These are phyloP conservation scores for Streblospio benedicti DNA, from an alignment of 1,140 invertebrate genomes.

Conservation along the genomic window DNA sequence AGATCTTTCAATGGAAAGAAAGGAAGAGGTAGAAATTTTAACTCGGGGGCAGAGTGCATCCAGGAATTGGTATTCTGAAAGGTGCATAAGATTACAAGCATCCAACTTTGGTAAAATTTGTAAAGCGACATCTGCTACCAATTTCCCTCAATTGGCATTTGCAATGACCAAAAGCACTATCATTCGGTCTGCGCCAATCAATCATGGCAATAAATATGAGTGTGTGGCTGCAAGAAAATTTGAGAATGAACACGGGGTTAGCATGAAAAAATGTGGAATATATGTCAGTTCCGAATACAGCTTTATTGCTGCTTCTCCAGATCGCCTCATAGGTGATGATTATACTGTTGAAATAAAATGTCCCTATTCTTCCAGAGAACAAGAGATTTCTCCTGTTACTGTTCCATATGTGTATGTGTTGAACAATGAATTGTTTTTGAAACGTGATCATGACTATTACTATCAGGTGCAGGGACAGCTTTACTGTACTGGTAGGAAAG, in stretches of 20 bases:
- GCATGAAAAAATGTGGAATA: constrained; percentile 16
- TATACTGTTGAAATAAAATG: constrained; percentile 19
- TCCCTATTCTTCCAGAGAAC: constrained; percentile 2
- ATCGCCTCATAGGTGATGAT: constrained; percentile 17
- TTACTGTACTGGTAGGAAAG: constrained; percentile 11
- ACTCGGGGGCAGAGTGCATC: constrained; percentile 19
- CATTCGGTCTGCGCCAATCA: constrained; percentile 8
- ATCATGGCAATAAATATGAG: constrained; percentile 21
- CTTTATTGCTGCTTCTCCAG: constrained; percentile 21
- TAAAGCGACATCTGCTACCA: constrained; percentile 20
- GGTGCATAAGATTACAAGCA: constrained; percentile 15
- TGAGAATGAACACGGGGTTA: constrained; percentile 2
- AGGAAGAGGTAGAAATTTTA: constrained; percentile 10
- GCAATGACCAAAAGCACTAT: background rate
- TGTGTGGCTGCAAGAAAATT: constrained; percentile 14
- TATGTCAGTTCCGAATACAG: constrained; percentile 13
- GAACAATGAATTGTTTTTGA: constrained; percentile 12
- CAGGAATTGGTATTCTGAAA: constrained; percentile 18
- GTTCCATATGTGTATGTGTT: constrained; percentile 12
- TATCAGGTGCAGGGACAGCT: constrained; percentile 20
- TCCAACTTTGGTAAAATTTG: constrained; percentile 26
- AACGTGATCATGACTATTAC: constrained; percentile 15
- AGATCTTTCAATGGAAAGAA: constrained; percentile 14
- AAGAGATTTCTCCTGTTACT: constrained; percentile 2
- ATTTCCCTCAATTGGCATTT: constrained; percentile 17